Evolutionary conservation across 2,113 vertebrate genomes (phyloP), one percentile per base, ranked within the genome.

Genomic region (Caracal caracal): DNA sequence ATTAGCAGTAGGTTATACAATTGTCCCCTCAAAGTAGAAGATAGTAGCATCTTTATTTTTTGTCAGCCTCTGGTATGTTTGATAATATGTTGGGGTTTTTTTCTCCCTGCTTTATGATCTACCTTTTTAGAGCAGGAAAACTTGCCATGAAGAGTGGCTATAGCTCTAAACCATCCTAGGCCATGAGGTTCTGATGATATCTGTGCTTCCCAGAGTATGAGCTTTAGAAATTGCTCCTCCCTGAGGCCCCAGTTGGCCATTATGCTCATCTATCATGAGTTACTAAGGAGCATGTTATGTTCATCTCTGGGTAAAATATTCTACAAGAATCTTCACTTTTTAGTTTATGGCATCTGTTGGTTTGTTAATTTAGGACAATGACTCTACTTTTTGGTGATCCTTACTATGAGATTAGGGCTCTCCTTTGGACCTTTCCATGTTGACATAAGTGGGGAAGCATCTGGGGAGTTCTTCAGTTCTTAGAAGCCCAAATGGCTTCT

Each of bases 161-260:
- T 51, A n/a, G 30, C 13, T 81, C 35, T 88, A 37, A 75, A 33
- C 35, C 7, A 20, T 24, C 17, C 2, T 33, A 68, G 43, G 56
- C 5, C 16, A 33, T 68, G 51, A 88, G 24, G 78, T 49, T 83
- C 73, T 84, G 35, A 13, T 70, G 35, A 9, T 91, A 75, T 24
- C 43, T 37, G 5, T 82, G 30, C 40, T 80, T 24, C 66, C 43
- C 35, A 88, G 63, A 80, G 30, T 2, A 0, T 56, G 20, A 35
- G 90, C 82, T 86, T 73, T 87, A 84, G 63, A 90, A 93, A 93
- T 28, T 2, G 19, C 22, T 94, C 70, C 95, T 89, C 22, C 28
- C 40, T 37, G 66, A 88, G 51, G 33, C 16, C 13, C 33, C 17
- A 26, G 73, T 51, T 51, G 10, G 81, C 43, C 11, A 66, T 37